These are phyloP conservation scores for Elysia chlorotica DNA, from an alignment of 1,140 invertebrate genomes.

Conservation along the genomic window DNA sequence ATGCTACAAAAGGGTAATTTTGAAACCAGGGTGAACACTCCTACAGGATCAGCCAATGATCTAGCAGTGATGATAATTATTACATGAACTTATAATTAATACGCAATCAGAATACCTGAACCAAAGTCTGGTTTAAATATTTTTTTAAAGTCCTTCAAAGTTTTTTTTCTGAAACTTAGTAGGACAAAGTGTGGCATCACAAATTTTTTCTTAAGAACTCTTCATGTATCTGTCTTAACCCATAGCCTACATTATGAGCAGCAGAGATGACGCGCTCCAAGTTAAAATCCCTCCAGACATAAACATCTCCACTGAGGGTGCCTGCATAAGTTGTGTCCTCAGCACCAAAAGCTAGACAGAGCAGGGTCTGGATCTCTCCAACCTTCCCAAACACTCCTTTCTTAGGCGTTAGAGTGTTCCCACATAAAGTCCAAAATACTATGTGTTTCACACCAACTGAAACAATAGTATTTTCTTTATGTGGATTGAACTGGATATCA, in stretches of 20 bases:
- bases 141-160: no score
- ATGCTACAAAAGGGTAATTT: no score
- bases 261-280: conserved; percentile 48
- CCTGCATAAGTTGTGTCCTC: conserved; percentile 55
- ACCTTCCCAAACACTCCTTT: conserved; percentile 62
- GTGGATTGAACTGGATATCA: conserved; percentile 60
- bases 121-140: no score
- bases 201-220: no score
- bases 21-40: no score
- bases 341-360: conserved; percentile 56
- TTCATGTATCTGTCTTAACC: no score
- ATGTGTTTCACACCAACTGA: conserved; percentile 64
- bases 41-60: no score
- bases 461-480: conserved; percentile 52
- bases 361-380: conserved; percentile 62
- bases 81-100: no score
- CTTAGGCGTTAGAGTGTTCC: conserved; percentile 59
- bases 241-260: conserved; percentile 55
- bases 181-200: no score
- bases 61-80: no score
- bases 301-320: conserved; percentile 60
- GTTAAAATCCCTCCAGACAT: conserved; percentile 57
- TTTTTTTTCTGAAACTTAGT: no score
- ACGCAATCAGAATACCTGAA: no score
- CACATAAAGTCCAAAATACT: conserved; percentile 62